These are phyloP conservation scores for Stenichneumon culpator DNA, from an alignment of 2,888 invertebrate species.

Conservation along the genomic window DNA sequence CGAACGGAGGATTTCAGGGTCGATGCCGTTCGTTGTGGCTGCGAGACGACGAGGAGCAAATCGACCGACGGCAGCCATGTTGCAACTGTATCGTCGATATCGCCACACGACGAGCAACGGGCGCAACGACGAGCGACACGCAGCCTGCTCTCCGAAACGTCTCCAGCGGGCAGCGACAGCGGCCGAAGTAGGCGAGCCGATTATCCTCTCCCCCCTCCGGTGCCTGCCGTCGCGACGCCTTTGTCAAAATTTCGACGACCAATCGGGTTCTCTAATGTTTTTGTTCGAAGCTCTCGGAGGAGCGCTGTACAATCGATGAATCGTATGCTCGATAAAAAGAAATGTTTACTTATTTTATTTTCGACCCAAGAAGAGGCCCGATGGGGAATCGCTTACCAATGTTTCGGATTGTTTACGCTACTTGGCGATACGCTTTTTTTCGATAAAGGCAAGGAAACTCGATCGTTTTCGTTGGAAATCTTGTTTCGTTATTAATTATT, in stretches of 20 bases:
- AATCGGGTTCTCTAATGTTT: too few relatives aligned
- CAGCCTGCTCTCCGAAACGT: neutral
- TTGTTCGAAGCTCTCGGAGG: too few relatives aligned
- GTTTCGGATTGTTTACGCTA: too few relatives aligned
- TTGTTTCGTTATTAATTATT: too few relatives aligned
- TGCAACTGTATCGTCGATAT: conserved; percentile 54
- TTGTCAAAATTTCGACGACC: neutral
- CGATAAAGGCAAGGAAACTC: too few relatives aligned
- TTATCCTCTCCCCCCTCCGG: neutral
- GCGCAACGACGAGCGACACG: conserved; percentile 13
- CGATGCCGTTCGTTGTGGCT: conserved; percentile 39
- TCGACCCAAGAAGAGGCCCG: too few relatives aligned
- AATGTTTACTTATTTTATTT: too few relatives aligned
- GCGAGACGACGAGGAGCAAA: conserved; percentile 50
- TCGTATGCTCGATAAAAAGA: too few relatives aligned
- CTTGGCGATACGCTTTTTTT: too few relatives aligned
- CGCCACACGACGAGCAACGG: conserved; percentile 19
- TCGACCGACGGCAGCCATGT: conserved; percentile 62
- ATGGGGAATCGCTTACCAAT: too few relatives aligned
- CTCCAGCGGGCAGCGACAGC: neutral
- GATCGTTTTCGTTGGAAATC: too few relatives aligned
- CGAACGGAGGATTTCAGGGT: conserved; percentile 25
- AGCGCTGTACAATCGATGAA: too few relatives aligned
- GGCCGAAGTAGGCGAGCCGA: conserved; percentile 9
- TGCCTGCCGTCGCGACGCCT: neutral